phyloP scores from a whole-genome alignment of 2,113 vertebrate species.

The Turdus rufiventris region DNA sequence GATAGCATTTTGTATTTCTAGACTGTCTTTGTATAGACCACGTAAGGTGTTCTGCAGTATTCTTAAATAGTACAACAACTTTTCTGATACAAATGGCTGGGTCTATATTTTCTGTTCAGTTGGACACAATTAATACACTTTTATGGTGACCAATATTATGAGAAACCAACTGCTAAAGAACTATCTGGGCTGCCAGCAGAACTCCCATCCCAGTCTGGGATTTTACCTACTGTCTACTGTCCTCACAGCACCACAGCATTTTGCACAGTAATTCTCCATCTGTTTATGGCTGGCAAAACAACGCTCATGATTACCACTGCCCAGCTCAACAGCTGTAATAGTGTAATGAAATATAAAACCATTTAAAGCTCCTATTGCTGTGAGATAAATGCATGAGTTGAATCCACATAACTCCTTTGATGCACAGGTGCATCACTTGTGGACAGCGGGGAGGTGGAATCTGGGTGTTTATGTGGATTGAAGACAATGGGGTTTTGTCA shows the following conservation, averaged over 20 bases:
- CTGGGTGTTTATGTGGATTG: not conserved
- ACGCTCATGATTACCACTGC: not conserved
- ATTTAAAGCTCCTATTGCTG: not conserved
- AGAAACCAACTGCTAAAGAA: not conserved
- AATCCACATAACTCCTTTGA: not conserved
- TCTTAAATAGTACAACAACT: not conserved
- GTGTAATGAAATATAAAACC: not conserved
- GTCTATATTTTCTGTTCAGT: not conserved
- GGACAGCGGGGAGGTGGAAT: not conserved
- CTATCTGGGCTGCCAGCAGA: not conserved
- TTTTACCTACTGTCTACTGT: constrained; percentile 8
- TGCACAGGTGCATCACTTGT: not conserved
- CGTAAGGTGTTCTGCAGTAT: not conserved
- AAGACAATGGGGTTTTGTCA: not conserved
- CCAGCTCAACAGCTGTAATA: constrained; percentile 39
- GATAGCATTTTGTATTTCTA: not conserved
- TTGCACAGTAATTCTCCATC: constrained; percentile 22
- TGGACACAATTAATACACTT: not conserved
- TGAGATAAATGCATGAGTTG: not conserved
- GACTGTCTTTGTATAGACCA: not conserved
- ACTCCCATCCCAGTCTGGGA: not conserved
- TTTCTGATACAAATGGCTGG: not conserved
- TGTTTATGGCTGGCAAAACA: constrained; percentile 39
- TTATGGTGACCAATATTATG: not conserved
- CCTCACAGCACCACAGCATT: not conserved